These are phyloP conservation scores for Noctua janthe DNA, from an alignment of 2,888 invertebrate species.

Conservation along the genomic window DNA sequence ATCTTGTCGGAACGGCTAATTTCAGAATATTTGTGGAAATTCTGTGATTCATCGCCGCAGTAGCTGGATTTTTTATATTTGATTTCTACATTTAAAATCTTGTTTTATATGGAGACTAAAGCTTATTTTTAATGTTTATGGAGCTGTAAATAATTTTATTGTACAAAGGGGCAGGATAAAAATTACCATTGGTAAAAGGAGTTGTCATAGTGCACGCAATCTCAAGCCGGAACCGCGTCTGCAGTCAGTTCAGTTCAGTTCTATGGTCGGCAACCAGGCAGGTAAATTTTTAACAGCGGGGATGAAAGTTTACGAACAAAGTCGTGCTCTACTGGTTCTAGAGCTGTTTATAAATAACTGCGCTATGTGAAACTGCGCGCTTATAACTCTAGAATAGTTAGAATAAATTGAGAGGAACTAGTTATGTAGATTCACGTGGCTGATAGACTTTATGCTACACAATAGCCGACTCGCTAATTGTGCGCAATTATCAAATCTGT, in stretches of 20 bases:
- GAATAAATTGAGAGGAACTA: conserved; percentile 46
- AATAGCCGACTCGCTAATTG: conserved; percentile 42
- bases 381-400: conserved; percentile 34
- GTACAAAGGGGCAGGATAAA: not conserved
- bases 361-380: conserved; percentile 13
- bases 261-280: not conserved
- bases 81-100: not conserved
- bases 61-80: not conserved
- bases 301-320: conserved; percentile 19
- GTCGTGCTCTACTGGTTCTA: conserved; percentile 22
- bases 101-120: not conserved
- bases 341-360: conserved; percentile 24
- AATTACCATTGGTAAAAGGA: too few relatives aligned
- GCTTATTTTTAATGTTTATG: not conserved
- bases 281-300: not conserved
- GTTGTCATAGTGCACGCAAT: not conserved
- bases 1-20: not conserved
- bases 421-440: conserved; percentile 58
- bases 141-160: not conserved
- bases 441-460: conserved; percentile 35
- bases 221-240: not conserved
- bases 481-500: conserved; percentile 45
- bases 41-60: conserved; percentile 1
- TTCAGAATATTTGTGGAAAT: conserved; percentile 7
- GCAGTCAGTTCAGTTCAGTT: too few relatives aligned